Evolutionary conservation across 2,888 invertebrate species (phyloP), one percentile per base, ranked within the genome.

Genomic region (Alviniconcha strummeri): DNA sequence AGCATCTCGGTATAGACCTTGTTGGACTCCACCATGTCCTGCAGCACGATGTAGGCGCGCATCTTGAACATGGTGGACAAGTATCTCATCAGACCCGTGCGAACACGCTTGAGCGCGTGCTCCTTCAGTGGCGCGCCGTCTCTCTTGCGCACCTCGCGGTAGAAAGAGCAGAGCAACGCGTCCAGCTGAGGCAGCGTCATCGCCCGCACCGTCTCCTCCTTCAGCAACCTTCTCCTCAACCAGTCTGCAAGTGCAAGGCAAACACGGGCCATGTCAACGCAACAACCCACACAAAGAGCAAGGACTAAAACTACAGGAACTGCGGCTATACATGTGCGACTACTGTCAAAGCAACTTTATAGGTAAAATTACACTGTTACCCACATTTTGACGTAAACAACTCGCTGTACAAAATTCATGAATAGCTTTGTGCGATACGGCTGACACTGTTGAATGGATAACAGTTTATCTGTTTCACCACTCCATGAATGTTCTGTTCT

Each of bases 191-290:
- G 67, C 19, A 82, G 19, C 9, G 82, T 36, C 77, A 71, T 77
- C 13, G 36, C 52, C 8, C 52, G 17, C 15, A 76, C 67, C 15
- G 36, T 17, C 36, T 17, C 60, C 64, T 56, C 64, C 13, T n/a
- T 67, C 75, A 64, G n/a, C 77, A 75, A 78, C 78, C 52, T 19
- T 19, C 64, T 76, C n/a, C 8, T 52, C 74, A 82, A 17, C 82
- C 82, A 82, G 8, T 82, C 82, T 82, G 82, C 74, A 82, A 82
- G 67, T 82, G 82, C 74, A 82, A 82, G 67, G 52, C 60, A 72
- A 60, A 81, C 56, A 81, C n/a, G 74, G 55, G 56, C 56, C 13
- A 9, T 56, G 7, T 56, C 57, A 57, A 54, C 55, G 75, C 55
- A 55, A 75, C 17, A 17, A n/a, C 4, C 13, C 13, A 55, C 75